Evolutionary conservation across 2,888 invertebrate genomes (phyloP), one percentile per base, ranked within the genome.

Genomic region (Drosophila rubida): DNA sequence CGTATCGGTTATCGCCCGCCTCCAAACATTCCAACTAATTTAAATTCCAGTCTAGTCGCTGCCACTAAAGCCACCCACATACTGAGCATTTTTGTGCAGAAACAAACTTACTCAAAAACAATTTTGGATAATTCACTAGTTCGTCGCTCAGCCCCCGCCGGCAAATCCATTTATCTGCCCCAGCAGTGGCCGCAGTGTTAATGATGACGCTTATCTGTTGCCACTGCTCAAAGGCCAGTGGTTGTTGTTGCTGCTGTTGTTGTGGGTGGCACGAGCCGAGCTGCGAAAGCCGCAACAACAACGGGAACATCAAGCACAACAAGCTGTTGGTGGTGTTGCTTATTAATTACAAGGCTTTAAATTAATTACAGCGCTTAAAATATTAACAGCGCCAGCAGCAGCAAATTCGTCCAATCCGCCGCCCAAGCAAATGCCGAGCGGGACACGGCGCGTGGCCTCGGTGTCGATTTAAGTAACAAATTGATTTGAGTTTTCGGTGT

Each of bases 271-370:
- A 22, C 45, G 42, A 19, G 42, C 61, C 49, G 67, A 70, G 63
- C 62, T 49, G 25, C 55, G 41, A 51, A 35, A 54, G 25, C 35
- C 59, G 25, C 32, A 53, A 14, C 42, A 48, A 39, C 9, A 50
- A 50, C 25, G 25, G 25, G 4, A 25, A 23, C 23, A 23, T 23
- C 23, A 6, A 23, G 23, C 4, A 23, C 23, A 23, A 25, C 25
- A 25, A 5, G 7, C 25, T 25, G 25, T 25, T 46, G 23, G 5
- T 37, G 78, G 71, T 69, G 84, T 73, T 73, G 86, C 73, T 88
- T 84, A 84, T 84, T 88, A 88, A 84, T 84, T 84, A 86, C 87
- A 83, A 69, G 78, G 88, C 75, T 88, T 84, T 78, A 88, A 84
- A 84, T 88, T 85, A 83, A 83, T 83, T 83, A 83, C 75, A 63